These are phyloP conservation scores for Nothoprocta perdicaria DNA, from an alignment of 2,113 vertebrate genomes.

Conservation along the genomic window DNA sequence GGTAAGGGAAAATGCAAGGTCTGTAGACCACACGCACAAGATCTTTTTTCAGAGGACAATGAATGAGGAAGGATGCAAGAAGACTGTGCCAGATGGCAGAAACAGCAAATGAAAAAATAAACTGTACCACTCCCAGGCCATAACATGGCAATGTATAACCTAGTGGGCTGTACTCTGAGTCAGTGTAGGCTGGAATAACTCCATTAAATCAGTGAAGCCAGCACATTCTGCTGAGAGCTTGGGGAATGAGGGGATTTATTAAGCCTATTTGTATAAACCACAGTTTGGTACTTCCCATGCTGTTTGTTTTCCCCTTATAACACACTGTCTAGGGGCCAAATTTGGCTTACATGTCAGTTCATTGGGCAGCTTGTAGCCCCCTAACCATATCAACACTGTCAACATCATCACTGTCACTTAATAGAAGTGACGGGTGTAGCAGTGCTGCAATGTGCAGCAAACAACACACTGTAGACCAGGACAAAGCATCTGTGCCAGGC, in stretches of 20 bases:
- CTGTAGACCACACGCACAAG: neutral
- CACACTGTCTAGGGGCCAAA: neutral
- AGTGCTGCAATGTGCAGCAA: neutral
- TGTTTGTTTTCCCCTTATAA: neutral
- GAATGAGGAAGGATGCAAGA: neutral
- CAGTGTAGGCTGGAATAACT: neutral
- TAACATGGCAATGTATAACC: neutral
- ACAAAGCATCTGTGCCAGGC: neutral
- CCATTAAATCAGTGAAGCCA: neutral
- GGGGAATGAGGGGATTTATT: neutral
- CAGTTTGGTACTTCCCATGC: neutral
- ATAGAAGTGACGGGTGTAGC: neutral
- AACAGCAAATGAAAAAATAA: constrained; percentile 22
- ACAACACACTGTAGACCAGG: rapidly evolving
- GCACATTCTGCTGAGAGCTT: neutral
- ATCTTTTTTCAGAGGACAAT: neutral
- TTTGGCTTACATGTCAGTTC: neutral
- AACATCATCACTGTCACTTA: neutral
- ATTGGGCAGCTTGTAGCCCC: neutral
- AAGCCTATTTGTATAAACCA: neutral
- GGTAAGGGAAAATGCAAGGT: neutral
- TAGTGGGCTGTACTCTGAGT: neutral
- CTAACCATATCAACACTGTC: neutral
- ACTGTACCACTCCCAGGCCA: neutral
- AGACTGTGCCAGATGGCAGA: constrained; percentile 2